Conservation (phyloP, 2,797 vertebrate genomes). For the Pangasius macronema region DNA sequence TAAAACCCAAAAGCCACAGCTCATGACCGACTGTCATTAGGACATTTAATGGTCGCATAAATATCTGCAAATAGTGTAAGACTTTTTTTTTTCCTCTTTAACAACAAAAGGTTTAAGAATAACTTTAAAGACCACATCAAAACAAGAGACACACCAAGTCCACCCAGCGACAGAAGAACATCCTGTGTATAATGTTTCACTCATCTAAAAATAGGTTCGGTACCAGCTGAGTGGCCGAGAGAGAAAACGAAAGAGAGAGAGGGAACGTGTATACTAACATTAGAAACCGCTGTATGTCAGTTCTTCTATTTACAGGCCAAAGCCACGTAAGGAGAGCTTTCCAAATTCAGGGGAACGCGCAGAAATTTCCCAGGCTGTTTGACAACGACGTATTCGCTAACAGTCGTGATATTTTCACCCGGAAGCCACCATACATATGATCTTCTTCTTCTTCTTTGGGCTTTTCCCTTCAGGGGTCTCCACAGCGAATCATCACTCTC, state of each 20-base stretch:
- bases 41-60: neutral
- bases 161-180: neutral
- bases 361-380: neutral
- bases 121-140: conserved; percentile 2
- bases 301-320: neutral
- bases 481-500: too few species aligned
- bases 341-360: neutral
- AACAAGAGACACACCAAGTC: neutral
- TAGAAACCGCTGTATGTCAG: neutral
- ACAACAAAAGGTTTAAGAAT: conserved; percentile 5
- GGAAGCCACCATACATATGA: neutral
- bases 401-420: neutral
- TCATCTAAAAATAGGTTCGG: conserved; percentile 7
- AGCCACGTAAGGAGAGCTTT: neutral
- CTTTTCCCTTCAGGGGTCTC: too few species aligned
- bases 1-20: neutral
- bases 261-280: neutral
- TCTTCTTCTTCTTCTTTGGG: too few species aligned
- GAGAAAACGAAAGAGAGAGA: neutral
- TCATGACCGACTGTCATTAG: neutral
- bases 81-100: neutral
- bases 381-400: neutral
- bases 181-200: conserved; percentile 13
- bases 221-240: neutral
- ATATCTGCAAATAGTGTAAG: neutral